phyloP scores from a whole-genome alignment of 2,888 invertebrate species.

The Melitaea athalia region DNA sequence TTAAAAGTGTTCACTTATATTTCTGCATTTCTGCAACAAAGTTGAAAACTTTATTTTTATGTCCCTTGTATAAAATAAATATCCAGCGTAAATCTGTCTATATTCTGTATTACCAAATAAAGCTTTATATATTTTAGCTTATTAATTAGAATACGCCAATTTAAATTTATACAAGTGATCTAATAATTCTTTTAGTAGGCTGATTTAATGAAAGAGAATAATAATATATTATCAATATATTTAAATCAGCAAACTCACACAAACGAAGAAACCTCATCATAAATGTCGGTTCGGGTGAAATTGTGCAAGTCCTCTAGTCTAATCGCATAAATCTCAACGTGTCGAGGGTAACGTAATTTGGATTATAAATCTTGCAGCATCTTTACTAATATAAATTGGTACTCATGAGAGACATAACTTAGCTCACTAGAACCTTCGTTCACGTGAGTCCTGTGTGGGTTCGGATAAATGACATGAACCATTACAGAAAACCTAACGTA shows the following conservation, averaged over 20 bases:
- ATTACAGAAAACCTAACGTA: constrained; percentile 63
- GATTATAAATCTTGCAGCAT: neutral
- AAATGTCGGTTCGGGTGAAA: neutral
- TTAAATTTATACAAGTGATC: too few species aligned
- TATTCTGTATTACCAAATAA: too few species aligned
- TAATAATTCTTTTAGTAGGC: too few species aligned
- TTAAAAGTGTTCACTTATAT: constrained; percentile 27
- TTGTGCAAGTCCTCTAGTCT: neutral
- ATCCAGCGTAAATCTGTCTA: too few species aligned
- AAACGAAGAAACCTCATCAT: too few species aligned
- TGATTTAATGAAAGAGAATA: too few species aligned
- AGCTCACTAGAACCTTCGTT: constrained; percentile 1
- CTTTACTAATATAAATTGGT: neutral
- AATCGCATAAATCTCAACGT: neutral
- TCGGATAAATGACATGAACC: constrained; percentile 67
- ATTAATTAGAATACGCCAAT: too few species aligned
- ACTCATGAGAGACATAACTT: constrained; percentile 15
- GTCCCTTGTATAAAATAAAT: constrained; percentile 8
- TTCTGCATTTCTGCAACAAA: constrained; percentile 25
- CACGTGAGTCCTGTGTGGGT: constrained; percentile 54
- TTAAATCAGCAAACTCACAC: too few species aligned
- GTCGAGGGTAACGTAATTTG: neutral
- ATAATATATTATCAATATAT: too few species aligned
- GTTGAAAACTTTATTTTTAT: constrained; percentile 22
- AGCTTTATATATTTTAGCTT: too few species aligned